These are phyloP conservation scores for Urocitellus parryii DNA, from an alignment of 2,113 vertebrate species.

Conservation along the genomic window DNA sequence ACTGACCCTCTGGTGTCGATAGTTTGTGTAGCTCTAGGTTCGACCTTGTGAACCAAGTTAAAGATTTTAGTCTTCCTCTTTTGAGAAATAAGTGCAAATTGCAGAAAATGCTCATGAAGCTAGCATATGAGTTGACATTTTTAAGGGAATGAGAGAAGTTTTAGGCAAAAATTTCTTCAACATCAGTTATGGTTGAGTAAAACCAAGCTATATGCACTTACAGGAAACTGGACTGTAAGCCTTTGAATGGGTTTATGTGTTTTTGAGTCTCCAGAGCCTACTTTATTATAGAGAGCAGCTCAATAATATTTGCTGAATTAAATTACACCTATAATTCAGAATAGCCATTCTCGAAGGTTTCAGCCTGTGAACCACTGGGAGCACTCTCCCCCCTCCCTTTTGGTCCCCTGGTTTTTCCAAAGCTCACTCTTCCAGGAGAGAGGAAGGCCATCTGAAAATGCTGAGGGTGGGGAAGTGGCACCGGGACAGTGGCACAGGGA, in stretches of 20 bases:
- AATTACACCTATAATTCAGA: background rate
- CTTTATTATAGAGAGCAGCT: conserved; percentile 6
- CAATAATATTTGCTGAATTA: background rate
- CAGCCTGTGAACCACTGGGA: background rate
- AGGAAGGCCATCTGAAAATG: background rate
- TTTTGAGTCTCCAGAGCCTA: background rate
- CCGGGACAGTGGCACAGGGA: no score
- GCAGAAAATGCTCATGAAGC: background rate
- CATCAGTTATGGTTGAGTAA: background rate
- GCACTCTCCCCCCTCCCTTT: background rate
- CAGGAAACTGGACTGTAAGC: background rate
- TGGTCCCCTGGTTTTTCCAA: background rate
- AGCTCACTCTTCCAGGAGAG: background rate
- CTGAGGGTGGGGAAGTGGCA: background rate
- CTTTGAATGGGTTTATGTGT: background rate
- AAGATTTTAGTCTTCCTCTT: background rate
- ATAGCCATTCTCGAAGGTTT: background rate
- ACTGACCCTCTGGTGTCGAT: background rate
- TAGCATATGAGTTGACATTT: background rate
- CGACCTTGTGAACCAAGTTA: background rate
- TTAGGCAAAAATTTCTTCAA: background rate
- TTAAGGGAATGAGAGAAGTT: background rate
- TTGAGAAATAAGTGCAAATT: background rate
- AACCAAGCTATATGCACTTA: background rate
- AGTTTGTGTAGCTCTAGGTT: background rate